Evolutionary conservation across 2,888 invertebrate species (phyloP), one percentile per base, ranked within the genome.

Genomic region (Ametastegia equiseti): DNA sequence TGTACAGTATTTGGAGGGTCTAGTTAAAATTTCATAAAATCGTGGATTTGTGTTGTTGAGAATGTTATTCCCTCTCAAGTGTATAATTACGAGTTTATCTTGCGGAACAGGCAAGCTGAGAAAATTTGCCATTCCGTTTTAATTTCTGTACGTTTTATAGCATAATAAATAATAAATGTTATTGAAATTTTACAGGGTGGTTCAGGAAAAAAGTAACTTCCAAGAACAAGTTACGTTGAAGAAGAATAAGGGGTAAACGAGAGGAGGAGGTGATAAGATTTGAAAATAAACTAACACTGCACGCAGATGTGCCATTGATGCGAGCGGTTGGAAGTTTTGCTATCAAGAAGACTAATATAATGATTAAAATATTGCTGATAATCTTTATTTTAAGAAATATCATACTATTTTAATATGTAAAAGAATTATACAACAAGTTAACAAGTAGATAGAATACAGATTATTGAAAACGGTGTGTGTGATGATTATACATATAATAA

Each of bases 181-280:
- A 39, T 67, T 13, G 4, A 42, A 67, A 54, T 39, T 15, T 90
- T 91, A 80, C 93, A 94, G 94, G 92, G 93, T 90, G 93, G 92
- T 86, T 91, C 93, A 87, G 92, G 92, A 92, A 93, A 93, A 89
- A 94, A 93, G 93, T 94, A 94, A 94, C 93, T 86, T 86, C 87
- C 81, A 89, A 86, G 84, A 88, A 87, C 83, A 89, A 88, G 83
- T 86, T 88, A 83, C 89, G 86, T 84, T 90, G 87, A 88, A 81
- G 84, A 84, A 84, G 81, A 84, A 73, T 83, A 82, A 81, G 30
- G 30, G 80, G 67, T 79, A 63, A 77, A 65, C n/a, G n/a, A n/a
- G n/a, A n/a, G n/a, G n/a, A 81, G 54, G 57, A 2, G 75, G 57
- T 33, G 75, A 75, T 54, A 45, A 63, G 42, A 57, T 45, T 63